A percentile compares a stretch with the other conserved stretches of the same genome.
Evolutionary conservation across 2,888 invertebrate genomes (phyloP).

Genomic region (Stictocephala bisonia): DNA sequence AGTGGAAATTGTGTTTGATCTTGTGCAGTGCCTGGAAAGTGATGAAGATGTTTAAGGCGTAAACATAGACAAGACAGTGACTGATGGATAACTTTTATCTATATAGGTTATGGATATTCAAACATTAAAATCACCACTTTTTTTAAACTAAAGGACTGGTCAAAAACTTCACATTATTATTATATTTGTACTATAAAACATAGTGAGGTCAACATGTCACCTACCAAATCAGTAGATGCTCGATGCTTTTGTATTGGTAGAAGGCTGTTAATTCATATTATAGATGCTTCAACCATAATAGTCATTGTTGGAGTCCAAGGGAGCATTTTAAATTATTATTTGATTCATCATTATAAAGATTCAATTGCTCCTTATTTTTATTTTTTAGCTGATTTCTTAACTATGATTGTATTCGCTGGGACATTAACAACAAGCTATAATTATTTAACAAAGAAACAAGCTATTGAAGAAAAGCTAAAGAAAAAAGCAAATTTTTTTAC

Average conservation of each 20-base stretch:
- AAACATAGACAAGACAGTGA: too few relatives aligned
- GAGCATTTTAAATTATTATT: constrained; percentile 33
- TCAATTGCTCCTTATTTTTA: constrained; percentile 32
- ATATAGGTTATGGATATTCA: too few relatives aligned
- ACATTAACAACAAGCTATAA: constrained; percentile 38
- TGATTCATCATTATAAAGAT: constrained; percentile 31
- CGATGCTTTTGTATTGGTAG: constrained; percentile 10
- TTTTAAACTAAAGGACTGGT: too few relatives aligned
- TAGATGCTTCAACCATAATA: constrained; percentile 40
- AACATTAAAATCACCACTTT: too few relatives aligned
- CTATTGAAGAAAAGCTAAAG: constrained; percentile 27
- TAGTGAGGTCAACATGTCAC: too few relatives aligned
- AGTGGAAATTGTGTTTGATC: too few relatives aligned
- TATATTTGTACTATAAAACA: too few relatives aligned
- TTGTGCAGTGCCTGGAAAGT: too few relatives aligned
- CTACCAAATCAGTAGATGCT: background rate
- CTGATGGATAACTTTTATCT: too few relatives aligned
- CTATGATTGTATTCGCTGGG: constrained; percentile 29
- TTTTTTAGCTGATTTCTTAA: constrained; percentile 34
- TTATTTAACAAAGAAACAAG: constrained; percentile 31
- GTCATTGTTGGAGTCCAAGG: constrained; percentile 35
- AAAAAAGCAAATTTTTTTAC: constrained; percentile 39
- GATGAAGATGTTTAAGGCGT: too few relatives aligned
- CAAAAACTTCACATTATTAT: too few relatives aligned
- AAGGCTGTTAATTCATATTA: constrained; percentile 38